Evolutionary conservation across 2,113 vertebrate genomes (phyloP).

Genomic region (Lichenostomus cassidix): DNA sequence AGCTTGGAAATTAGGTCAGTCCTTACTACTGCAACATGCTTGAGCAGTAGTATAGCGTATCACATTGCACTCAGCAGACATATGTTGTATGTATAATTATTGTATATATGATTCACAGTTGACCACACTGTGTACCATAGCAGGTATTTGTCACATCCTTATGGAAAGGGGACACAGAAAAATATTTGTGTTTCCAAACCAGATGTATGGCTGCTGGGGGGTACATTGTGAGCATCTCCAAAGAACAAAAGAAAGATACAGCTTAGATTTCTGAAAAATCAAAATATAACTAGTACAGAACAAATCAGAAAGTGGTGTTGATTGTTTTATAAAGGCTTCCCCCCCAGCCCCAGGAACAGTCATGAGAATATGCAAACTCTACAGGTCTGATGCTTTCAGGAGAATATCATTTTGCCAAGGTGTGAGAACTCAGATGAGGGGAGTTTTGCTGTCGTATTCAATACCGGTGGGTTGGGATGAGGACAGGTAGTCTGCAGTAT

Average conservation of each 20-base stretch:
- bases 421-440: neutral
- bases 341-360: neutral
- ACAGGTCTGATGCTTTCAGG: neutral
- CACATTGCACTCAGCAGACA: neutral
- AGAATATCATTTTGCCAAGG: neutral
- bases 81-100: neutral
- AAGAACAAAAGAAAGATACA: neutral
- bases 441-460: neutral
- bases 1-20: conserved; percentile 20
- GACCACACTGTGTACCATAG: neutral
- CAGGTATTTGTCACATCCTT: neutral
- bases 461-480: too few species aligned
- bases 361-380: neutral
- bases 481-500: neutral
- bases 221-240: neutral
- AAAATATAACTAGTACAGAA: neutral
- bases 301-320: neutral
- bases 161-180: neutral
- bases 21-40: neutral
- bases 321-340: neutral
- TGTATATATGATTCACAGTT: neutral
- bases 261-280: neutral
- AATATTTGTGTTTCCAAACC: neutral
- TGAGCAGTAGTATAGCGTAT: neutral
- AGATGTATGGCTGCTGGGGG: neutral